phyloP scores from a whole-genome alignment of 2,113 vertebrate species.

The Rhodinocichla rosea region DNA sequence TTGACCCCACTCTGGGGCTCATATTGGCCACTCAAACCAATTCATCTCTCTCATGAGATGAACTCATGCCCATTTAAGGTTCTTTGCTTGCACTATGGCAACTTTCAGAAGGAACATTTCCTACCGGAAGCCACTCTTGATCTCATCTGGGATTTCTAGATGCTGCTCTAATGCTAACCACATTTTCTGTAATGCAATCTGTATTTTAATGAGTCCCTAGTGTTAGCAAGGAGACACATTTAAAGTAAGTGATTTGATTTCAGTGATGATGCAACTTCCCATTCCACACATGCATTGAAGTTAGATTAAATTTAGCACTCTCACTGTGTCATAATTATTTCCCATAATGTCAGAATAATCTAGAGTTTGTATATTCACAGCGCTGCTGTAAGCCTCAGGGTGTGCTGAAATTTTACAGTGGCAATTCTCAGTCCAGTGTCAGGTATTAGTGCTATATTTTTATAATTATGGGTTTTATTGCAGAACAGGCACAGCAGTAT shows the following conservation, averaged over 20 bases:
- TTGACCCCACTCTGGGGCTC: background rate
- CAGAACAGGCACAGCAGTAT: background rate
- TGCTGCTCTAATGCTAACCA: background rate
- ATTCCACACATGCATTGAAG: background rate
- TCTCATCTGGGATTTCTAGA: background rate
- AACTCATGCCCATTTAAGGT: background rate
- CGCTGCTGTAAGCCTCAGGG: background rate
- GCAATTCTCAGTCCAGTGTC: background rate
- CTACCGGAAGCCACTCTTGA: background rate
- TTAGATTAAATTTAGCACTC: background rate
- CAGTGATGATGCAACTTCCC: background rate
- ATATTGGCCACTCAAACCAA: background rate
- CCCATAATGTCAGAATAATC: background rate
- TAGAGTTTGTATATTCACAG: background rate
- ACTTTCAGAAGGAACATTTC: background rate
- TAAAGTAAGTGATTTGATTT: background rate
- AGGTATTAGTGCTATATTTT: background rate
- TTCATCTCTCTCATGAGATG: background rate
- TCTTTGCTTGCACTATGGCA: background rate
- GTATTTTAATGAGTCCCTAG: background rate
- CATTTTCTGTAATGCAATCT: background rate
- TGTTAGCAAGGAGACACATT: background rate
- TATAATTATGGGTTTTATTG: background rate
- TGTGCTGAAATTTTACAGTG: background rate
- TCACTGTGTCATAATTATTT: background rate